Evolutionary conservation across 2,888 invertebrate species (phyloP), one percentile per base, ranked within the genome.

Genomic region (Dione vanillae): DNA sequence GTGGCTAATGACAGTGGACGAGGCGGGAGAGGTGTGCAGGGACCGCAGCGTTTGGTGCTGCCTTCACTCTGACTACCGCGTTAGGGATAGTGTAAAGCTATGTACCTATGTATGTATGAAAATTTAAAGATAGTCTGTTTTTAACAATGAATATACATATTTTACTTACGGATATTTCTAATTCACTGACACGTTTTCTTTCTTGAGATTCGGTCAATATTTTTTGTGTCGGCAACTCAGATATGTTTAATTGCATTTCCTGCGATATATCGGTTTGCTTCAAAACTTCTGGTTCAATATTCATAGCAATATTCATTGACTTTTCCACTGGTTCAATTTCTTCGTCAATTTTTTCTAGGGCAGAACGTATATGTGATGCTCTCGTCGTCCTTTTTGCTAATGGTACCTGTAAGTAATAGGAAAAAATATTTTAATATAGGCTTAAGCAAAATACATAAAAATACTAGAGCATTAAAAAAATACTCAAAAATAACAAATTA

Each of bases 161-260:
- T 80, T n/a, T n/a, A 74, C 80, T 52, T 54, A 75, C 77, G 58
- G 73, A 43, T 16, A 61, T 27, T 16, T 78, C 75, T 27, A 67
- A 16, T 16, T 76, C 78, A 10, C 74, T 74, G 0, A 76, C 62
- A 1, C 85, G 79, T 73, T 85, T 85, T 12, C 77, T 73, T 2
- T 75, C 69, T 52, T 76, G 73, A 43, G 84, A 82, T 0, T 81
- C 37, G 0, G 81, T 80, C 27, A 80, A 76, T 19, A 91, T 64
- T 43, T 84, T 85, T 72, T 91, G 92, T 11, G 91, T 90, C 0
- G 82, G 82, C 65, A 89, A 68, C 0, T 88, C 84, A 0, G 83
- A 70, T 65, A 88, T 80, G 49, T 89, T 88, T 35, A 79, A 35
- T n/a, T 79, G 79, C 64, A 78, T 73, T 10, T 69, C 67, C 2